Evolutionary conservation across 2,888 invertebrate genomes (phyloP), one percentile per base, ranked within the genome.

Genomic region (Ophioninae sp.): DNA sequence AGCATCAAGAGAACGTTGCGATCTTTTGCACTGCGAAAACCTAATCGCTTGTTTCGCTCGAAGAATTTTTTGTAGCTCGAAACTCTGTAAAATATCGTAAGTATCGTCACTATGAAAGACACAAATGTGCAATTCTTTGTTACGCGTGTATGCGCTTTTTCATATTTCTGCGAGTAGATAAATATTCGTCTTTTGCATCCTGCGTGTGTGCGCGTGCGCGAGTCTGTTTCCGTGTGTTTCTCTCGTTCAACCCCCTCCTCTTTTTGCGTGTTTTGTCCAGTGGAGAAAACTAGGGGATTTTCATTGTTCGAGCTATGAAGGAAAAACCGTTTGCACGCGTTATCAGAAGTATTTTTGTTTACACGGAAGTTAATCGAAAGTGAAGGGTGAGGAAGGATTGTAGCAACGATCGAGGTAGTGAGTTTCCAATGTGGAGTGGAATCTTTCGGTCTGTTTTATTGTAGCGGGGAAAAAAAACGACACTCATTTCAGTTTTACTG

Each of bases 31-130:
- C 56, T 23, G 64, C 57, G 50, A 20, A 64, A 20, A 74, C 64
- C 61, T 65, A 68, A 79, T 69, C 41, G 61, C 73, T 75, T 39
- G 23, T 85, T 50, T 30, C 5, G 50, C 79, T 82, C 64, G 72
- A 64, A 69, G 39, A 79, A 79, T 67, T 30, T 30, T 30, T 65
- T 21, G 20, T 65, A 79, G 59, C 41, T 79, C 44, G 64, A 57
- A 72, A 59, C 8, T 79, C 61, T 62, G 65, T 76, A 57, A 65
- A 57, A 23, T 83, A 2, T 81, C 77, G 77, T 81, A 74, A 69
- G 72, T 83, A 73, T 62, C 23, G 50, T 83, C 57, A 41, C 21
- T 30, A 78, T 7, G 23, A 68, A 73, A 69, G 17, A 64, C 57
- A 21, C 17, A 2, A 50, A 10, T n/a, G 5, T 41, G 50, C 10